Evolutionary conservation across 2,797 vertebrate species (phyloP).

Genomic region (Dipus sagitta): DNA sequence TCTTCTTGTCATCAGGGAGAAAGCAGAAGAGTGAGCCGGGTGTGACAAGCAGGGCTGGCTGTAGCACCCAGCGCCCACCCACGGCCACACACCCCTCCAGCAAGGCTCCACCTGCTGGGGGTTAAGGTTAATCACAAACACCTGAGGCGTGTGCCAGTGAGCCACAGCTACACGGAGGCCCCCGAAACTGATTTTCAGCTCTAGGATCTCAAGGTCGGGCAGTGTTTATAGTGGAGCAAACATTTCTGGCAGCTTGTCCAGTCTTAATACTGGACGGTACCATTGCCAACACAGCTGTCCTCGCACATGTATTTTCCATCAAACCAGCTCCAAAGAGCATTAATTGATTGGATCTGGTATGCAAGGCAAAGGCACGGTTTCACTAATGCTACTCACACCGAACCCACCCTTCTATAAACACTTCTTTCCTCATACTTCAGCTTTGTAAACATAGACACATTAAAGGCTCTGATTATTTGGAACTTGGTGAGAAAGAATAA

Average conservation of each 20-base stretch:
- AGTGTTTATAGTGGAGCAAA: not conserved
- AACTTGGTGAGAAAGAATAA: not conserved
- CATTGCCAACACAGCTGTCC: not conserved
- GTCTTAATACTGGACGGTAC: not conserved
- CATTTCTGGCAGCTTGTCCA: not conserved
- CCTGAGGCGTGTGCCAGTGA: not conserved
- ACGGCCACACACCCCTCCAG: too few species aligned
- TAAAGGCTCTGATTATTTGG: not conserved
- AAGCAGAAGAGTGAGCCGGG: too few species aligned
- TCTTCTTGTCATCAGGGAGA: too few species aligned
- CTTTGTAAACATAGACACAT: not conserved
- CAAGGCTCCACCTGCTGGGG: too few species aligned
- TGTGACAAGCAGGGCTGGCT: too few species aligned
- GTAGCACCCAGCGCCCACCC: too few species aligned
- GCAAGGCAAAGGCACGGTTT: not conserved
- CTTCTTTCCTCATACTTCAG: not conserved
- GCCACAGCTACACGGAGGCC: not conserved
- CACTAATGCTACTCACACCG: not conserved
- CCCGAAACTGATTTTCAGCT: not conserved
- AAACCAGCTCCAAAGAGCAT: slow-evolving; percentile 5
- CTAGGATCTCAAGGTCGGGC: not conserved
- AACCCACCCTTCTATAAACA: not conserved
- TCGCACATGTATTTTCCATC: not conserved
- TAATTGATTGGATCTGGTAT: not conserved
- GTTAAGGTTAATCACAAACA: too few species aligned